Base-by-base conservation (phyloP, 2,888 invertebrate species). In the Stegophylla sp. region DNA sequence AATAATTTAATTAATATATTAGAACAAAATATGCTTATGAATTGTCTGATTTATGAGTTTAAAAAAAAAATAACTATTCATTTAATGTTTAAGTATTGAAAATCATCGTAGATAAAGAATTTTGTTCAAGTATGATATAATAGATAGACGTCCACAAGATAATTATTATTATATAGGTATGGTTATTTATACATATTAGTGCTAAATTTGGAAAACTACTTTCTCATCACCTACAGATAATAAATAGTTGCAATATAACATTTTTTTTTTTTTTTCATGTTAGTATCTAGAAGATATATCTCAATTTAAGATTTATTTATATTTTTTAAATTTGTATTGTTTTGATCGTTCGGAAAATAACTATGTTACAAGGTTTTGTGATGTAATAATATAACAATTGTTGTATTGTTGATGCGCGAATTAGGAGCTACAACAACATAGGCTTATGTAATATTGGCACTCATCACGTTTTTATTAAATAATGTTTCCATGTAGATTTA, bases 381-480 rank as follows among this genome's bases (percentile, higher is more conserved):
- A 64, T 75, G 74, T 64, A 41, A 75, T 74, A 48, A 63, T 75
- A 63, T 51, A 23, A 75, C 17, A 64, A 51, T 51, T 51, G 5
- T 10, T 64, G 13, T 48, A 51, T 64, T 64, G 74, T 75, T 64
- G 51, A 64, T 51, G 74, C 34, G 63, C 34, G 64, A 75, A 75
- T 45, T 61, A n/a, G n/a, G n/a, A n/a, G n/a, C n/a, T n/a, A n/a
- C n/a, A n/a, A 45, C 20, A 61, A 10, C 10, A 17, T 74, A 45
- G 48, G 23, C 23, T 75, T 48, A 64, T 63, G 63, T 51, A 75
- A 75, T 75, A 51, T 75, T 75, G 63, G 63, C 74, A 75, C 17
- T 75, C 63, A 3, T 75, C 64, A 75, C 64, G 74, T 75, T 75
- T 75, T 64, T 13, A 51, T 64, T 64, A n/a, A n/a, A n/a, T n/a